Evolutionary conservation across 2,113 vertebrate species (phyloP).

Genomic region (Chlorodrepanis virens): DNA sequence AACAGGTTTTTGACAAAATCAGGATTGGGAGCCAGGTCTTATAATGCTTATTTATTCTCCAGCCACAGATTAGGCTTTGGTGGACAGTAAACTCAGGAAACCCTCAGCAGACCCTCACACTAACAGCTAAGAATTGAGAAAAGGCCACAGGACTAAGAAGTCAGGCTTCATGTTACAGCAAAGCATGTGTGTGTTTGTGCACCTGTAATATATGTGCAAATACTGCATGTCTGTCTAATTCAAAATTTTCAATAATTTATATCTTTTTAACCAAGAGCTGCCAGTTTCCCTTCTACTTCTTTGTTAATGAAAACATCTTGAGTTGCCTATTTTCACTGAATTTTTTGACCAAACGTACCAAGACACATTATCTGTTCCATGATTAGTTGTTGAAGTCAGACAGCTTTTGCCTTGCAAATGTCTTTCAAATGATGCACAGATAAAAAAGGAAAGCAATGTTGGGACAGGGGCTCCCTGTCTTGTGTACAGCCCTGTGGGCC

Average conservation of each 20-base stretch:
- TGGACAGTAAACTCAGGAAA: background rate
- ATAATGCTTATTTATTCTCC: background rate
- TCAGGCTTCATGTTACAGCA: background rate
- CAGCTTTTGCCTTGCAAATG: background rate
- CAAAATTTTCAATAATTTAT: background rate
- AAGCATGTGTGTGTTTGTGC: background rate
- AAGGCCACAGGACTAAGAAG: background rate
- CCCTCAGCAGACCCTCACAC: background rate
- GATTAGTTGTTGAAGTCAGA: background rate
- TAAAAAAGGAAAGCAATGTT: rapidly evolving
- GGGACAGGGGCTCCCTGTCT: background rate
- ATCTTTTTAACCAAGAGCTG: background rate
- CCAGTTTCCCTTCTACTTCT: background rate
- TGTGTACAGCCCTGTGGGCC: background rate
- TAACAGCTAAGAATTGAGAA: background rate
- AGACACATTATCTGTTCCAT: background rate
- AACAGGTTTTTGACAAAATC: background rate
- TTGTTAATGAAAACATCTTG: background rate
- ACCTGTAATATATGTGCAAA: too few relatives aligned
- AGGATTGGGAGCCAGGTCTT: background rate
- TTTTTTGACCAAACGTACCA: background rate
- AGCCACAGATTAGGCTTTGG: background rate
- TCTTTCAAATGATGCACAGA: background rate
- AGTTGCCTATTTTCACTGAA: background rate
- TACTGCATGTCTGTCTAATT: background rate